Evolutionary conservation across 2,888 invertebrate genomes (phyloP), one percentile per base, ranked within the genome.

Genomic region (Alitta virens): DNA sequence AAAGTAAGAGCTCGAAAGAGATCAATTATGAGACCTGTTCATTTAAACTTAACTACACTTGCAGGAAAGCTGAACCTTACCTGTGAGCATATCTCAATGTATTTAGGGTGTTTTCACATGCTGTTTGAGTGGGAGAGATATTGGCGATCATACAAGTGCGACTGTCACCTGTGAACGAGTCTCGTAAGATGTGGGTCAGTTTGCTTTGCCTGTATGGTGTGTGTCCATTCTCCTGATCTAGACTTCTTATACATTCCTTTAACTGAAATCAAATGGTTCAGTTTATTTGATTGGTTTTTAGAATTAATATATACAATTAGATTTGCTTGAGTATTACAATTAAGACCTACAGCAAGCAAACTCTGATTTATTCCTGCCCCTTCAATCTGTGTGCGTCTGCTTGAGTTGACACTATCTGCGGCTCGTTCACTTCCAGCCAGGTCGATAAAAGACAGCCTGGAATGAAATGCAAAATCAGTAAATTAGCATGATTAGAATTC

Each of bases 281-380:
- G n/a, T n/a, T n/a, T n/a, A n/a, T n/a, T n/a, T n/a, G n/a, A n/a
- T n/a, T n/a, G n/a, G n/a, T n/a, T n/a, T n/a, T n/a, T n/a, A n/a
- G n/a, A n/a, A n/a, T n/a, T n/a, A n/a, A n/a, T n/a, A n/a, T n/a
- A n/a, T n/a, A n/a, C n/a, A n/a, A n/a, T n/a, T n/a, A n/a, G n/a
- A n/a, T n/a, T n/a, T n/a, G n/a, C n/a, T n/a, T n/a, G n/a, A 2
- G n/a, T n/a, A n/a, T n/a, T n/a, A n/a, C n/a, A n/a, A n/a, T n/a
- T n/a, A n/a, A n/a, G n/a, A 73, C 78, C 68, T 69, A 81, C 80
- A 43, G 80, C 80, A 16, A 81, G 68, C 5, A 81, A 72, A 67
- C 80, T 80, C 63, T 81, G 80, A 68, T 81, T 81, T 64, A 81
- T 81, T 66, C 81, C 80, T 9, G 81, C 81, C 21, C 81, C 81